These are phyloP conservation scores for Aythya baeri DNA, from an alignment of 2,113 vertebrate species.

Conservation along the genomic window DNA sequence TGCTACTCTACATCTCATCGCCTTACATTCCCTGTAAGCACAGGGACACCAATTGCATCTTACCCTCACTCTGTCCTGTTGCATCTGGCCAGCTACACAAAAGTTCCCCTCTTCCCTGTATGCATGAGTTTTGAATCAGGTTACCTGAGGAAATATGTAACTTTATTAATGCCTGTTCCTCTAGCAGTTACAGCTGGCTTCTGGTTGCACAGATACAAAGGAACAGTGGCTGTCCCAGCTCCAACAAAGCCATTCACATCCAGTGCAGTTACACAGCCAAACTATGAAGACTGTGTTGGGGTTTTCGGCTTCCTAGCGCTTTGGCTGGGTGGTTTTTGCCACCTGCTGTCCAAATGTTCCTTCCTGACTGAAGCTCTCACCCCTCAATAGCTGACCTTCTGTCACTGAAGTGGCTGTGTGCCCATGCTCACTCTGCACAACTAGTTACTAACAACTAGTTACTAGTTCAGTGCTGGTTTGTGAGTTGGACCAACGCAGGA, in stretches of 20 bases:
- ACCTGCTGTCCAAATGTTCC: not conserved
- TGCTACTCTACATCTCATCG: not conserved
- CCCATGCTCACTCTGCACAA: not conserved
- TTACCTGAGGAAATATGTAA: slow-evolving; percentile 32
- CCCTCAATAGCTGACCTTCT: not conserved
- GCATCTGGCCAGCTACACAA: not conserved
- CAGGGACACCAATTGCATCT: not conserved
- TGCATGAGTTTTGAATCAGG: not conserved
- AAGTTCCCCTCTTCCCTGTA: not conserved
- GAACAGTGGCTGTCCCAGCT: not conserved
- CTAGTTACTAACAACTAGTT: rapidly evolving
- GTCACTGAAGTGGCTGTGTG: not conserved
- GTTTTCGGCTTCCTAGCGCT: not conserved
- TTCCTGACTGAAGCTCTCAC: not conserved
- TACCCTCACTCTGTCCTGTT: slow-evolving; percentile 15
- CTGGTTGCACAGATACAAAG: not conserved
- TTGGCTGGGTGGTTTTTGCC: not conserved
- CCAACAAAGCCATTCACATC: not conserved
- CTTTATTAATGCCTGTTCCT: not conserved
- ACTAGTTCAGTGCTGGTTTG: not conserved
- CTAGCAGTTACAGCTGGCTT: not conserved
- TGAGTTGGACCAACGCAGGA: not conserved
- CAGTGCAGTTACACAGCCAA: not conserved
- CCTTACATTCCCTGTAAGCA: not conserved
- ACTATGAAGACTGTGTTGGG: not conserved